Evolutionary conservation across 2,888 invertebrate genomes (phyloP).

Genomic region (Acanthoscelides obtectus): DNA sequence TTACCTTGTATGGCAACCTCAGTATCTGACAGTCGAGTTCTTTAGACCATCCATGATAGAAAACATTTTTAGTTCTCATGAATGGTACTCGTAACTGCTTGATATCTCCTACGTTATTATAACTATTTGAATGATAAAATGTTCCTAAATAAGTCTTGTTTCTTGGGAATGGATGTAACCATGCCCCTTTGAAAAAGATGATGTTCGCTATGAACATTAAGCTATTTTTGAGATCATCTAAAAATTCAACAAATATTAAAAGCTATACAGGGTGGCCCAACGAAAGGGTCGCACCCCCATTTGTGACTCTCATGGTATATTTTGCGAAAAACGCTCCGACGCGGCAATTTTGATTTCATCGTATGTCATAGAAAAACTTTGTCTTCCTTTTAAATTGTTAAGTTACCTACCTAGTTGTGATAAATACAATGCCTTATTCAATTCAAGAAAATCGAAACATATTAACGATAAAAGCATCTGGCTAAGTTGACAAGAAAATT

Average conservation of each 20-base stretch:
- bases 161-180: slow-evolving; percentile 65
- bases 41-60: not conserved
- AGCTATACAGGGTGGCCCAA: no score
- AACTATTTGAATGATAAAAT: slow-evolving; percentile 56
- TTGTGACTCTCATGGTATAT: no score
- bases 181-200: slow-evolving; percentile 76
- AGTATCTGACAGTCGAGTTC: slow-evolving; percentile 64
- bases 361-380: no score
- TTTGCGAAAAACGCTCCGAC: no score
- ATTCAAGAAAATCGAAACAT: no score
- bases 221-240: slow-evolving; percentile 57
- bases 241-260: slow-evolving; percentile 22
- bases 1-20: slow-evolving; percentile 67
- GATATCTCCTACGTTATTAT: not conserved
- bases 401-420: no score
- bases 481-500: no score
- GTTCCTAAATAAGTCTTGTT: slow-evolving; percentile 54
- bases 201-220: slow-evolving; percentile 67
- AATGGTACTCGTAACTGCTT: not conserved
- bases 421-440: not conserved
- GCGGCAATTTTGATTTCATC: no score
- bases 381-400: no score
- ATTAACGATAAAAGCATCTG: no score
- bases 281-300: no score
- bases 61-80: not conserved